Percentiles rank a stretch among this genome's conserved stretches.
Evolutionary conservation across 2,888 invertebrate genomes (phyloP).

Genomic region (Himalopsyche tibetana): DNA sequence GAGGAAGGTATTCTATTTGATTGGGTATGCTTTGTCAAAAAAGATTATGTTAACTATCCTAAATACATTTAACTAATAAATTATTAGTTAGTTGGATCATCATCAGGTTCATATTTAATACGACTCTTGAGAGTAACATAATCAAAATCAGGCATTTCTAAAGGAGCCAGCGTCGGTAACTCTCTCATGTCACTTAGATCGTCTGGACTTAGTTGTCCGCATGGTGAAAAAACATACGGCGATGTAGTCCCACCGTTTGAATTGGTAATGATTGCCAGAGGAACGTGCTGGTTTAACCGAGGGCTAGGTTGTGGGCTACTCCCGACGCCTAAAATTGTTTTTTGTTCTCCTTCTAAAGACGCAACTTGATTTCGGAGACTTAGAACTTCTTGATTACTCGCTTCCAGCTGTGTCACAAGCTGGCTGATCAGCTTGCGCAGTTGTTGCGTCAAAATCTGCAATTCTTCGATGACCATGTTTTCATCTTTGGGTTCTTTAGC

Average conservation of each 20-base stretch:
- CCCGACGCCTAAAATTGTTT: constrained; percentile 51
- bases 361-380: constrained; percentile 71
- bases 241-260: constrained; percentile 70
- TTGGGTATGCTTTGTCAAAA: not conserved
- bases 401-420: constrained; percentile 75
- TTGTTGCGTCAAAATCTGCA: constrained; percentile 81
- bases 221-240: constrained; percentile 72
- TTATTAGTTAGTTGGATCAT: not conserved
- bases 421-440: constrained; percentile 74
- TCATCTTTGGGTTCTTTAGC: constrained; percentile 79
- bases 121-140: constrained; percentile 68
- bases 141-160: constrained; percentile 81
- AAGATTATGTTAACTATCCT: not conserved
- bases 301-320: constrained; percentile 51
- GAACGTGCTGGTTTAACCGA: constrained; percentile 6
- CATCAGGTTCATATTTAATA: constrained; percentile 50
- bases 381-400: constrained; percentile 75
- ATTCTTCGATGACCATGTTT: constrained; percentile 81
- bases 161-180: constrained; percentile 76
- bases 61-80: not conserved
- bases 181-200: constrained; percentile 67
- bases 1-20: not conserved
- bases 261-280: constrained; percentile 69
- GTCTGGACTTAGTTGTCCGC: constrained; percentile 71
- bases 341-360: constrained; percentile 70